Base-by-base conservation (phyloP, 2,113 vertebrate genomes). In the Patagioenas fasciata region DNA sequence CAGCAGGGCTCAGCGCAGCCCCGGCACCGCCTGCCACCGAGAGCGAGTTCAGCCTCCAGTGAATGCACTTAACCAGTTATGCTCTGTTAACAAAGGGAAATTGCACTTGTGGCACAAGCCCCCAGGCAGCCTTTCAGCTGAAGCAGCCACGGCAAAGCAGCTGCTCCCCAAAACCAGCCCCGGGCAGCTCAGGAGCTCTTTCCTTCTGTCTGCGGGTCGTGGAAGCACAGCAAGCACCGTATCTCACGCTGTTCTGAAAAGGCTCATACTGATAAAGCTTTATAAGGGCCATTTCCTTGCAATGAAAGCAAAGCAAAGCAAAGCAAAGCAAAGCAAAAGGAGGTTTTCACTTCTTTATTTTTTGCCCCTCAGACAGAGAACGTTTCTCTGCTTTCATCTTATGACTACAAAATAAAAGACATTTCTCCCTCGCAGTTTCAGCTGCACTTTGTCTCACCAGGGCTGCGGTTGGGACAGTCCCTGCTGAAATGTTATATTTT, bases 381-480 rank as follows among this genome's bases (percentile, higher is more conserved):
- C 0, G 3, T 20, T 34, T 86, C 44, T 86, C 38, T 24, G n/a
- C 58, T 89, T 94, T 89, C 11, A 5, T 62, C 25, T 80, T 16
- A 29, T 24, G 57, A 50, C 24, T 51, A 20, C 42, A 32, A 50
- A 70, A 48, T 19, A 69, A 84, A 81, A 85, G 20, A 11, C 36
- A 7, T 51, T 84, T 70, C 48, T 91, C 14, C 26, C 48, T 19
- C 1, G 8, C 48, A 24, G 31, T 5, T 48, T 53, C 81, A 88
- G 93, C 26, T 51, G 57, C 7, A 2, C 32, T 65, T 70, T 11
- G 0, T 10, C 25, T 83, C 1, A 0, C 10, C 11, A 8, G 65
- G 24, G 29, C 2, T 84, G 78, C 0, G 15, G 83, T 0, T 79
- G 56, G 89, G 77, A 24, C 69, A 79, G 77, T 36, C 89, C 81